phyloP scores from a whole-genome alignment of 2,888 invertebrate species.

The Encarsia formosa region DNA sequence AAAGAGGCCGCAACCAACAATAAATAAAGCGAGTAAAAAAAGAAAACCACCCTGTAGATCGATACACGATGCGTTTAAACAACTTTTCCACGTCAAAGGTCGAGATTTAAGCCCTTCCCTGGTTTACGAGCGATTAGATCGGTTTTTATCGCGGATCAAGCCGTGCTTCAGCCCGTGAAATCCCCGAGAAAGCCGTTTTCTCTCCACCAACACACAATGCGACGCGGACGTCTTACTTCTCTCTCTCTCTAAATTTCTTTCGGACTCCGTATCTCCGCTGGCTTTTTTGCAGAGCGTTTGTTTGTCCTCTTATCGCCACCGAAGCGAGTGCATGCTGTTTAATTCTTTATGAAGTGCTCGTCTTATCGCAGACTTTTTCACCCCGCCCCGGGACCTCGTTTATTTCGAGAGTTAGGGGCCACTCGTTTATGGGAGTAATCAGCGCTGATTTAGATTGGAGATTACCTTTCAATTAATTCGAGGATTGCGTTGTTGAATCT shows the following conservation, averaged over 20 bases:
- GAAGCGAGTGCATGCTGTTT: not conserved
- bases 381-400: too few relatives aligned
- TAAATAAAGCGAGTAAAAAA: too few relatives aligned
- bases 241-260: not conserved
- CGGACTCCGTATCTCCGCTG: not conserved
- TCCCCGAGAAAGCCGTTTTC: not conserved
- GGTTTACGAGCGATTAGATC: constrained; percentile 23
- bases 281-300: not conserved
- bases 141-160: constrained; percentile 18
- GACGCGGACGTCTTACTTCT: not conserved
- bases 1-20: too few relatives aligned
- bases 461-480: too few relatives aligned
- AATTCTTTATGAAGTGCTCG: not conserved
- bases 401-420: too few relatives aligned
- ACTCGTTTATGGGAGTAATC: too few relatives aligned
- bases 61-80: not conserved
- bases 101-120: not conserved
- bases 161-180: too few relatives aligned
- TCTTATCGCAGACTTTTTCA: not conserved
- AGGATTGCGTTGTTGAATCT: too few relatives aligned
- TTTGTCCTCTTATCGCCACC: not conserved
- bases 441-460: too few relatives aligned
- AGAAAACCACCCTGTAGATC: too few relatives aligned
- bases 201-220: not conserved
- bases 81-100: not conserved